phyloP scores from a whole-genome alignment of 2,797 vertebrate species.

The Acanthopagrus latus region DNA sequence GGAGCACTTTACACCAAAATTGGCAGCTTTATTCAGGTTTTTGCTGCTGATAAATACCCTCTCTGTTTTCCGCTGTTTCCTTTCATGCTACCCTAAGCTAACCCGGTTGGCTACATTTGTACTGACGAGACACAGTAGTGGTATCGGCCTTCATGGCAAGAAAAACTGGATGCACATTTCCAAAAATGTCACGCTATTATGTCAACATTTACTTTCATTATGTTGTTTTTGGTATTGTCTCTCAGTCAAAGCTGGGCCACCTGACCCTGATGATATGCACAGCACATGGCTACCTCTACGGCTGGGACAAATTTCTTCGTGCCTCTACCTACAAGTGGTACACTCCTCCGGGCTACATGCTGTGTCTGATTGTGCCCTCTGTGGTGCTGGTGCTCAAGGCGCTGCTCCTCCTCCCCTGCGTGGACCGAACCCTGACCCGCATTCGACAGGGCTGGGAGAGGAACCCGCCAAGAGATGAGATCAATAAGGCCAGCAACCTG shows the following conservation, averaged over 20 bases:
- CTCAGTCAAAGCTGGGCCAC: constrained; percentile 93
- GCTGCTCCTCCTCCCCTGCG: constrained; percentile 90
- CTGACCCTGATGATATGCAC: constrained; percentile 91
- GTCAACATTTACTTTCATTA: neutral
- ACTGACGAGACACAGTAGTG: neutral
- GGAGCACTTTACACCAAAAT: too few relatives aligned
- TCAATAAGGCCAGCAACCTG: constrained; percentile 46
- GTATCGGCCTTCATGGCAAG: neutral
- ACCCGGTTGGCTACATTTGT: too few relatives aligned
- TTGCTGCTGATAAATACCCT: too few relatives aligned
- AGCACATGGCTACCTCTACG: constrained; percentile 87
- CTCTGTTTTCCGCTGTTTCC: too few relatives aligned
- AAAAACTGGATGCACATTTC: neutral
- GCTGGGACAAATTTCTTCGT: constrained; percentile 87
- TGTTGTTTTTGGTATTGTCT: neutral
- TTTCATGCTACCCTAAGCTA: too few relatives aligned
- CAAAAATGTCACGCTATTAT: neutral
- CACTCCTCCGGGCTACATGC: constrained; percentile 87
- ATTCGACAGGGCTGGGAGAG: constrained; percentile 94
- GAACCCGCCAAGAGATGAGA: constrained; percentile 45
- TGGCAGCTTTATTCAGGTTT: too few relatives aligned
- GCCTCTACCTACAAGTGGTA: constrained; percentile 85
- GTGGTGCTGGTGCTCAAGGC: constrained; percentile 88
- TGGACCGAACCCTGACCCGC: constrained; percentile 86
- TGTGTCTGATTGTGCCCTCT: constrained; percentile 89